Evolutionary conservation across 2,888 invertebrate genomes (phyloP).

Genomic region (Plebejus argus): DNA sequence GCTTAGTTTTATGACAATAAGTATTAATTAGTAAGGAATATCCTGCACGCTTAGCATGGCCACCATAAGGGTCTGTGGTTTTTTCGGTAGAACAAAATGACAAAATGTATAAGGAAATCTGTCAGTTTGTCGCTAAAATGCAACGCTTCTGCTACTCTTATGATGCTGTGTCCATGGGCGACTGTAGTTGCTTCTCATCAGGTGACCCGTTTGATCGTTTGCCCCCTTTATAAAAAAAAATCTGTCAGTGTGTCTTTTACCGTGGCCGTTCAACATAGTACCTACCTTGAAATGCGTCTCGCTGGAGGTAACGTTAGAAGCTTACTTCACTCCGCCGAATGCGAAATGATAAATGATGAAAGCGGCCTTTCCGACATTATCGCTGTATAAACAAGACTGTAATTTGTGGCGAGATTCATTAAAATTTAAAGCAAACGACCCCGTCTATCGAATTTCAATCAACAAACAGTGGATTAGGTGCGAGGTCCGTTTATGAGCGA

Average conservation of each 20-base stretch:
- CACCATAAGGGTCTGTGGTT: too few species aligned
- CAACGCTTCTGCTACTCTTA: too few species aligned
- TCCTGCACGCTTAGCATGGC: too few species aligned
- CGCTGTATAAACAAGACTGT: conserved; percentile 60
- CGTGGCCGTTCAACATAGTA: neutral
- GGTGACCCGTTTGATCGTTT: too few species aligned
- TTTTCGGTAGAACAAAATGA: too few species aligned
- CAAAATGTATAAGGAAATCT: too few species aligned
- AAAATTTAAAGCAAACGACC: conserved; percentile 68
- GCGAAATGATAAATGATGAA: conserved; percentile 41
- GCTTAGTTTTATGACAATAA: too few species aligned
- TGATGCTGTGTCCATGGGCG: too few species aligned
- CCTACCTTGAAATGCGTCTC: neutral
- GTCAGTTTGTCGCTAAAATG: too few species aligned
- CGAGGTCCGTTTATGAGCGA: neutral
- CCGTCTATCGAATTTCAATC: conserved; percentile 63
- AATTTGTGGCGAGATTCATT: conserved; percentile 56
- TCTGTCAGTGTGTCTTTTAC: neutral
- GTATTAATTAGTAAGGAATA: too few species aligned
- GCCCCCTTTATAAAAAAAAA: too few species aligned
- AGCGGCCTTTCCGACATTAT: conserved; percentile 50
- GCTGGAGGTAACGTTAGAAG: neutral
- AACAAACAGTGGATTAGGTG: conserved; percentile 41
- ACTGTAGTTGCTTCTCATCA: too few species aligned
- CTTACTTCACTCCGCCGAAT: conserved; percentile 30